Base-by-base conservation (phyloP, 2,797 vertebrate species). In the Tympanoctomys barrerae region DNA sequence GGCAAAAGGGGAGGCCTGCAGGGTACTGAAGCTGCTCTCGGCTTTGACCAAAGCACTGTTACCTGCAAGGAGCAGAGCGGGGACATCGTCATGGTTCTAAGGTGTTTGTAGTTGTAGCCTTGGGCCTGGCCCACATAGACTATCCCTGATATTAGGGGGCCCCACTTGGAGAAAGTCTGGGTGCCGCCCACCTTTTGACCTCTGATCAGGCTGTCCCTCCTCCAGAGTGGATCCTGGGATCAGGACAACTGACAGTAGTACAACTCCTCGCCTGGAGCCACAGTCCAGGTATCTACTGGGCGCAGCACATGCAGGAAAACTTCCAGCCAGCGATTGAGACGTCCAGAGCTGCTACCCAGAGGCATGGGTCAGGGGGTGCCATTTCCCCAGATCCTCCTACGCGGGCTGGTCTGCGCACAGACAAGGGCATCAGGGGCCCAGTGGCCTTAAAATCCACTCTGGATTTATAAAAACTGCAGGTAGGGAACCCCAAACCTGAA, bases 311-410 rank as follows among this genome's bases (percentile, higher is more conserved):
- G 46, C 46, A 24, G 4, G 31, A 0, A 1, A 49, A 42, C 31
- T 91, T 39, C 0, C 1, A 78, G 31, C 31, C 0, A 0, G 91
- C 70, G 21, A 78, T 0, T 0, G 0, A 22, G 79, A 28, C 26
- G 22, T 11, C 10, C 26, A 24, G 71, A 61, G 80, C 39, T 18
- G 18, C 71, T 1, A 21, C 28, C 16, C 28, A 21, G 62, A 62
- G 82, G 11, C 59, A 26, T 33, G 49, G 2, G 2, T 9, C n/a
- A 52, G 62, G 2, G 26, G 9, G 8, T 21, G 26, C n/a, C 0
- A 28, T 36, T 26, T 33, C 31, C 36, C 24, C 7, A 8, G 33
- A 49, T 62, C 84, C 52, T 52, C 36, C 61, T 7, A 13, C 8
- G 28, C 11, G 31, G 66, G 21, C 10, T 42, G 4, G 46, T 83